Conservation (phyloP, 1,140 invertebrate species). For the Anastatus disparis region DNA sequence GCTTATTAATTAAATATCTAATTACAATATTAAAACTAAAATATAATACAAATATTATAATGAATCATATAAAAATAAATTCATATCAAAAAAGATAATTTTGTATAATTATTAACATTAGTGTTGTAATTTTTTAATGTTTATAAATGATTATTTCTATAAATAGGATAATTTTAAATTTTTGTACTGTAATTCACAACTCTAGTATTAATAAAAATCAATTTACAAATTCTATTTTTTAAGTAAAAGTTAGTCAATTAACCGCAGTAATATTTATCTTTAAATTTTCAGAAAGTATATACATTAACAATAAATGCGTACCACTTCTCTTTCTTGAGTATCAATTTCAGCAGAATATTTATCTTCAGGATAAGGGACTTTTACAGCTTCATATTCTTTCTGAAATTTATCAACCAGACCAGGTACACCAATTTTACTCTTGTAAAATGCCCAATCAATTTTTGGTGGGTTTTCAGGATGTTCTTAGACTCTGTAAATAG, state of each 20-base stretch:
- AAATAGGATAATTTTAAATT: too few species aligned
- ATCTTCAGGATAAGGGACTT: conserved; percentile 84
- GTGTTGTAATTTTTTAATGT: too few species aligned
- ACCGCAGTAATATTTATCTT: neutral
- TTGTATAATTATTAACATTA: too few species aligned
- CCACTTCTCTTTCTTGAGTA: conserved; percentile 73
- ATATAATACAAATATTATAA: neutral
- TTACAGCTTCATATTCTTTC: conserved; percentile 78
- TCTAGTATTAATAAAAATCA: too few species aligned
- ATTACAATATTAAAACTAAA: neutral
- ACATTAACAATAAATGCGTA: conserved; percentile 54
- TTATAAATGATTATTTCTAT: too few species aligned
- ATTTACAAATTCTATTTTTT: too few species aligned
- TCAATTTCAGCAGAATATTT: conserved; percentile 75
- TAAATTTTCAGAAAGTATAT: too few species aligned
- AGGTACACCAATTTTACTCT: conserved; percentile 72
- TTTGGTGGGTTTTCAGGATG: conserved; percentile 75
- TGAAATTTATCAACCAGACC: conserved; percentile 87
- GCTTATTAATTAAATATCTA: neutral
- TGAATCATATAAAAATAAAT: neutral
- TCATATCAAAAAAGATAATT: too few species aligned
- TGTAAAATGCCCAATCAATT: conserved; percentile 86
- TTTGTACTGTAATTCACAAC: too few species aligned
- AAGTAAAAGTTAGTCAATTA: too few species aligned
- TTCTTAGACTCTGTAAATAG: conserved; percentile 50